phyloP scores from a whole-genome alignment of 2,888 invertebrate genomes.

The Pammene fasciana region DNA sequence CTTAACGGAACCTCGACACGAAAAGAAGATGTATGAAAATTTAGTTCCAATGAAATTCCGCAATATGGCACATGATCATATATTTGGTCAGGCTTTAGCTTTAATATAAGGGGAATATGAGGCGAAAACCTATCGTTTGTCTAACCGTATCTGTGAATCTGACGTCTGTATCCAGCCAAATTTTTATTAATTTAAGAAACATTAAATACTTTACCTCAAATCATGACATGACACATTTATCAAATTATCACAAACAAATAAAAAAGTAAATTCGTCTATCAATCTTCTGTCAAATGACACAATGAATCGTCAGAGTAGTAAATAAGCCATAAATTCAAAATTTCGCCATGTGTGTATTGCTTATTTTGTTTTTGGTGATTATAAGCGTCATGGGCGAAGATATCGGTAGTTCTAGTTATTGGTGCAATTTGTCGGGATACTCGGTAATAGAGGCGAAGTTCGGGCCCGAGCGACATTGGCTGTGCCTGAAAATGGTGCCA shows the following conservation, averaged over 20 bases:
- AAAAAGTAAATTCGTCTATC: conserved; percentile 13
- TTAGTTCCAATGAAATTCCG: too few species aligned
- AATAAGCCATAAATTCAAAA: not conserved
- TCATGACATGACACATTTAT: too few species aligned
- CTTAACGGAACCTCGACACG: too few species aligned
- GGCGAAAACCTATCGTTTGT: too few species aligned
- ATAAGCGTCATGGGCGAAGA: conserved; percentile 5
- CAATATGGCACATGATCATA: too few species aligned
- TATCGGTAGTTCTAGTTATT: conserved; percentile 3
- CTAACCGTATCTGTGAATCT: too few species aligned
- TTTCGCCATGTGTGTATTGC: conserved; percentile 12
- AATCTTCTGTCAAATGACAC: not conserved
- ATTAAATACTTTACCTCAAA: not conserved
- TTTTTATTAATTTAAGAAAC: not conserved
- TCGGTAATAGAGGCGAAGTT: conserved; percentile 62
- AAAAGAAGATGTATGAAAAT: too few species aligned
- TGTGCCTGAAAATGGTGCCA: conserved; percentile 62
- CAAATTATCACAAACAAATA: not conserved
- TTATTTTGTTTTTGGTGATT: not conserved
- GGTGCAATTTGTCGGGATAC: conserved; percentile 56
- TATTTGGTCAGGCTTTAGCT: too few species aligned
- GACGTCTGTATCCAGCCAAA: too few species aligned
- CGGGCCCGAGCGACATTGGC: conserved; percentile 60
- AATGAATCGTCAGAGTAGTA: not conserved
- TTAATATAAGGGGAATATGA: too few species aligned